Conservation (phyloP, 2,888 invertebrate species). For the Plemyria rubiginata region DNA sequence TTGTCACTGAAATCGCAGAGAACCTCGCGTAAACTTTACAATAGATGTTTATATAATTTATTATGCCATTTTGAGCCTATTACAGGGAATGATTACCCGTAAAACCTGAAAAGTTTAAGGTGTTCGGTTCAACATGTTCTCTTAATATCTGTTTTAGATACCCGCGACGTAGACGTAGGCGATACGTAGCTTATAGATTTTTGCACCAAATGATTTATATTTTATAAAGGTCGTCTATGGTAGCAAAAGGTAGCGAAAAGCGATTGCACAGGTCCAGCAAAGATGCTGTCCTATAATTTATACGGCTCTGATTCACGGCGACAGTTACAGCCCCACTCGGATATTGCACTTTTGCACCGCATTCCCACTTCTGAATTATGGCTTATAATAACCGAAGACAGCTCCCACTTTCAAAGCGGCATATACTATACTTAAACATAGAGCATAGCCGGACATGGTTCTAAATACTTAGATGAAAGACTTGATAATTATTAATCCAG, state of each 20-base stretch:
- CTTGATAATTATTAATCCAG: too few species aligned
- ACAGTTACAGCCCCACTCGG: slow-evolving; percentile 77
- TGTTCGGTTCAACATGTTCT: too few species aligned
- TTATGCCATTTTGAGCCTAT: not conserved
- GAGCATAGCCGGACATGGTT: slow-evolving; percentile 14
- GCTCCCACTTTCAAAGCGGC: slow-evolving; percentile 41
- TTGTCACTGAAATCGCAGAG: slow-evolving; percentile 55
- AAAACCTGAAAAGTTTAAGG: not conserved
- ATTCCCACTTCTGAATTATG: slow-evolving; percentile 73
- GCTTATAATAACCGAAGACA: slow-evolving; percentile 69
- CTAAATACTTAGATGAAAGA: not conserved
- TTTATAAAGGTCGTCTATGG: slow-evolving; percentile 6
- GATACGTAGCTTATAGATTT: too few species aligned
- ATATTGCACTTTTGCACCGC: slow-evolving; percentile 80
- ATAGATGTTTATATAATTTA: not conserved
- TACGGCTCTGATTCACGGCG: slow-evolving; percentile 80
- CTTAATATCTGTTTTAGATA: too few species aligned
- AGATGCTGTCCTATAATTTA: slow-evolving; percentile 72
- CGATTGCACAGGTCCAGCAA: slow-evolving; percentile 24
- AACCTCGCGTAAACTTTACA: slow-evolving; percentile 29
- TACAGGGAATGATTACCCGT: not conserved
- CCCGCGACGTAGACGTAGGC: too few species aligned
- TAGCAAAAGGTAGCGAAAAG: slow-evolving; percentile 18
- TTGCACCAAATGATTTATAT: slow-evolving; percentile 16
- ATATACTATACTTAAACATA: slow-evolving; percentile 14